Percentiles rank a stretch among this genome's conserved stretches.
These are phyloP conservation scores for Halocynthia roretzi DNA, from an alignment of 23 tunicate genomes.

Conservation along the genomic window DNA sequence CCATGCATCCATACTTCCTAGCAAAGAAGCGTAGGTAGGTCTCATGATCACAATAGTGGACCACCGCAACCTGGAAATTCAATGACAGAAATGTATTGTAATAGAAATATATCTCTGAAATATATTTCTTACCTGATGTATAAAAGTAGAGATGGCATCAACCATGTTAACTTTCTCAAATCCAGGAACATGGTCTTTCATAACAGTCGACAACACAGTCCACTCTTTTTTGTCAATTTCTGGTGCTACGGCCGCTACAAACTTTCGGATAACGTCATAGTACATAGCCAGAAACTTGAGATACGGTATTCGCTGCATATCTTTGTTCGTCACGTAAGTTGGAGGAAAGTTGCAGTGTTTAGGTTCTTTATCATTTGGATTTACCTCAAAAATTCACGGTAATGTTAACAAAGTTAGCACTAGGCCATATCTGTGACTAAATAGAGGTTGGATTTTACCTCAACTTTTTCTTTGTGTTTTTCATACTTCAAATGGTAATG, in stretches of 20 bases:
- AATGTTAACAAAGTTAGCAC: background rate
- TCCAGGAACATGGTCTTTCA: conserved; percentile 54
- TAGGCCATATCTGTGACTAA: background rate
- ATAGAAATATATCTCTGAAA: background rate
- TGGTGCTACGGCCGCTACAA: conserved; percentile 24
- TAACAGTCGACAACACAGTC: conserved; percentile 16
- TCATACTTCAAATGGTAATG: conserved; percentile 31
- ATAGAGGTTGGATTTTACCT: background rate
- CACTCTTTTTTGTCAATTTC: conserved; percentile 40
- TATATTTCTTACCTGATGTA: conserved; percentile 43
- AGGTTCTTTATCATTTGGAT: background rate
- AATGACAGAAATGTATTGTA: background rate
- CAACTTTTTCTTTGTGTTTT: conserved; percentile 5
- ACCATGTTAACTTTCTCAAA: conserved; percentile 51
- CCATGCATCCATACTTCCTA: conserved; percentile 47
- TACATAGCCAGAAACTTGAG: conserved; percentile 35
- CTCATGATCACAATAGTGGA: conserved; percentile 67
- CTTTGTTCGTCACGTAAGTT: conserved; percentile 26
- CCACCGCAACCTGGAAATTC: conserved; percentile 35
- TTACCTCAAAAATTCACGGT: background rate
- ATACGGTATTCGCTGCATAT: conserved; percentile 42
- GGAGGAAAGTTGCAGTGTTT: conserved; percentile 36
- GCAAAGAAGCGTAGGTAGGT: conserved; percentile 40
- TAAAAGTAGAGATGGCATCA: conserved; percentile 53
- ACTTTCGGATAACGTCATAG: conserved; percentile 38